Evolutionary conservation across 2,797 vertebrate species (phyloP), one percentile per base, ranked within the genome.

Genomic region (Simalia tracyae): DNA sequence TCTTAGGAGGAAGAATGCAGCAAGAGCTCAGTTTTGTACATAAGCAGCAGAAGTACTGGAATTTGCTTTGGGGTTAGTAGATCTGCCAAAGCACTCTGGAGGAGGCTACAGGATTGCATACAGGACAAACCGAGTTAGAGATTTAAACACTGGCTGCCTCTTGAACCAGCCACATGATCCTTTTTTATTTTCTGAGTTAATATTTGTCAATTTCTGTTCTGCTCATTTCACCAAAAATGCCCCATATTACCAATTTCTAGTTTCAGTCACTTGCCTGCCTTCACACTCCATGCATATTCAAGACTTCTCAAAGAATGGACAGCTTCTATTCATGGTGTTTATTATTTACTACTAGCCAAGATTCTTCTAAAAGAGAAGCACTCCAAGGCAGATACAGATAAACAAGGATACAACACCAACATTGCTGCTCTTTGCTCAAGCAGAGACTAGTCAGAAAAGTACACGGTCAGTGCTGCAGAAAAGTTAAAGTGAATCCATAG

Each of bases 151-250:
- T 57, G 86, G 11, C 26, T 86, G 50, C 31, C 89, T 87, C n/a
- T 84, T 54, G n/a, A 42, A 88, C n/a, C 36, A 95, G 66, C 64
- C 93, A 90, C 7, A 68, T 92, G 88, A 42, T 50, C 91, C 2
- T 84, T 94, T 9, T 81, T 59, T 92, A 88, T 87, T 94, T 50
- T 36, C 61, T 15, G 93, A 86, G 92, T 31, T 7, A 76, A 36
- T 81, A 68, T 93, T 76, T 57, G 0, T 93, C 91, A 86, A 61
- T 85, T 72, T 94, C 92, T 76, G 31, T 90, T 93, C 36, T 60
- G 87, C 28, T 91, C 88, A 11, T 87, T 92, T 26, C 61, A 68
- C 63, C 89, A 90, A 85, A 84, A 92, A 68, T 91, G 11, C 76
- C 24, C 22, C 87, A 92, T 93, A 68, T 5, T 66, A 24, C 28